A percentile compares a stretch with the other conserved stretches of the same genome.
phyloP scores from a whole-genome alignment of 2,888 invertebrate species.

The Conchocele bisecta region DNA sequence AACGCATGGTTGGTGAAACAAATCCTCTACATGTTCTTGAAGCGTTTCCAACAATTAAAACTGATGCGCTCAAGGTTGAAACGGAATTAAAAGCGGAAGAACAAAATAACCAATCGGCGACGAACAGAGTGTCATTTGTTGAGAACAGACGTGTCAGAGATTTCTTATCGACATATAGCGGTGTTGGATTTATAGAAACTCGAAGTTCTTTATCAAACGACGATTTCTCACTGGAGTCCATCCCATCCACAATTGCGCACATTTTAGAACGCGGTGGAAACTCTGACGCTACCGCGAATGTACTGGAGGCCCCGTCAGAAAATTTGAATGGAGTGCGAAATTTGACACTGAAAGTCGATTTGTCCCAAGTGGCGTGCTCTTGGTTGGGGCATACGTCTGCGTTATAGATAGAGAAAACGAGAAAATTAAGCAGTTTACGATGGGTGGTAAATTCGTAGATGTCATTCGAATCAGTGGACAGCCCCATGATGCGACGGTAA shows the following conservation, averaged over 20 bases:
- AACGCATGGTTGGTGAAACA: slow-evolving; percentile 4
- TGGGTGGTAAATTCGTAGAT: background rate
- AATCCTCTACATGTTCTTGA: background rate
- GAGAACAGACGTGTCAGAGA: slow-evolving; percentile 10
- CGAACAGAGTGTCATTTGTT: slow-evolving; percentile 20
- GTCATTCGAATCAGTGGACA: background rate
- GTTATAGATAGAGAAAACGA: slow-evolving; percentile 8
- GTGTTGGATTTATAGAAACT: slow-evolving; percentile 44
- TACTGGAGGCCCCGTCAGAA: too few species aligned
- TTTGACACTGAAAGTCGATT: too few species aligned
- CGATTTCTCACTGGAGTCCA: background rate
- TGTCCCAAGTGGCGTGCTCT: too few species aligned
- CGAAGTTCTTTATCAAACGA: background rate
- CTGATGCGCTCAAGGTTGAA: background rate
- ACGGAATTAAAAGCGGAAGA: background rate
- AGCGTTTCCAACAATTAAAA: background rate
- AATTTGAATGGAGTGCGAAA: background rate
- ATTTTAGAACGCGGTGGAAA: slow-evolving; percentile 1
- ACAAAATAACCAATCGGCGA: background rate
- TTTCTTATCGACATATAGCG: slow-evolving; percentile 27
- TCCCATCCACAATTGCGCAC: slow-evolving; percentile 18
- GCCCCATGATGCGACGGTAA: slow-evolving; percentile 5
- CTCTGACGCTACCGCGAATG: background rate
- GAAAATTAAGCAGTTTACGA: slow-evolving; percentile 6
- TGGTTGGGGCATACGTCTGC: background rate